Conservation (phyloP, 2,113 vertebrate genomes). For the Lontra canadensis region DNA sequence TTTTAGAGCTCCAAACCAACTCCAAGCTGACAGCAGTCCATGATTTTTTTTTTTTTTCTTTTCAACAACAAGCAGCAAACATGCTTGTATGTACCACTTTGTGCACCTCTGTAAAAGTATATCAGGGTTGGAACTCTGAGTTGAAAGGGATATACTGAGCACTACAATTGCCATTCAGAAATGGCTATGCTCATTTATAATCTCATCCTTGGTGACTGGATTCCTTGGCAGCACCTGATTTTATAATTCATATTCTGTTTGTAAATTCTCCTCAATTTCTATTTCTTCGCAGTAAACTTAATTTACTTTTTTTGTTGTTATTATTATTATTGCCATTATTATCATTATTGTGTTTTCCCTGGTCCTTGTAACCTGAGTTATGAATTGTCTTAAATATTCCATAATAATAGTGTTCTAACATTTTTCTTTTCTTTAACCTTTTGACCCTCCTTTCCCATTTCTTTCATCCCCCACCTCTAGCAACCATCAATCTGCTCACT, state of each 20-base stretch:
- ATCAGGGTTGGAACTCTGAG: not conserved
- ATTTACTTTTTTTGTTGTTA: not conserved
- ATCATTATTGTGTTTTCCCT: not conserved
- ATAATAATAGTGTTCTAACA: no score
- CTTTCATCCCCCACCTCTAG: not conserved
- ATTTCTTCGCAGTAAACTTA: not conserved
- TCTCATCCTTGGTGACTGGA: not conserved
- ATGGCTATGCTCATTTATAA: not conserved
- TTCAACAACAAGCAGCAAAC: not conserved
- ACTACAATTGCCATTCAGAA: not conserved
- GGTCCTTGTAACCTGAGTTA: not conserved
- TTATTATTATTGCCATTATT: not conserved
- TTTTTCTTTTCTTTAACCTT: not conserved
- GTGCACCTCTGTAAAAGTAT: not conserved
- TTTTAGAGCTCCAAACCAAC: not conserved
- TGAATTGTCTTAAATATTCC: not conserved
- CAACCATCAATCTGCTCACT: not conserved
- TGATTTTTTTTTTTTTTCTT: not conserved
- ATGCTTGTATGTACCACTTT: not conserved
- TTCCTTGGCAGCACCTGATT: not conserved
- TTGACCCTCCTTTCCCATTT: not conserved
- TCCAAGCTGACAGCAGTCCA: not conserved
- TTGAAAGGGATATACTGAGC: not conserved
- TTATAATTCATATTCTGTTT: not conserved
- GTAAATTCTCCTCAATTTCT: not conserved